Percentiles rank a stretch among this genome's conserved stretches.
phyloP scores from a whole-genome alignment of 2,797 vertebrate species.

The Decapterus maruadsi region DNA sequence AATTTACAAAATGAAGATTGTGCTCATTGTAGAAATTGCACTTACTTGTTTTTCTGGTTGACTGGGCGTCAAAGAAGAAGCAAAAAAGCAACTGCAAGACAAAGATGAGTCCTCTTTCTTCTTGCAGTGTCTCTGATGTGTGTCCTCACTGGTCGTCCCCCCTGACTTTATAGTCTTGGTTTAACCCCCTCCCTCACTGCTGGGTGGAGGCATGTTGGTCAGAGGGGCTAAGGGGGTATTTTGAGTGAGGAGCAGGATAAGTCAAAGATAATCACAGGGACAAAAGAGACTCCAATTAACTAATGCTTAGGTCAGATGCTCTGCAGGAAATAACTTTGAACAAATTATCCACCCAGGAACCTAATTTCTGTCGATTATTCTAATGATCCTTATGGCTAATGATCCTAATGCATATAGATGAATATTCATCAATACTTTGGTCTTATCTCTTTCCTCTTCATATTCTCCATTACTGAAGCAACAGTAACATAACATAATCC shows the following conservation, averaged over 20 bases:
- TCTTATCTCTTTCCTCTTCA: no score
- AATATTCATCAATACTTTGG: no score
- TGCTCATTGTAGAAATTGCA: not conserved
- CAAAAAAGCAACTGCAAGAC: slow-evolving; percentile 38
- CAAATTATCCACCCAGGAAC: no score
- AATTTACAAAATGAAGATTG: not conserved
- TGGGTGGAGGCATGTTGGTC: not conserved
- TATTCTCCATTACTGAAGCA: no score
- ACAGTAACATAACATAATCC: no score
- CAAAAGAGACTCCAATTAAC: not conserved
- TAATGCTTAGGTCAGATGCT: no score
- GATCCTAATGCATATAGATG: no score
- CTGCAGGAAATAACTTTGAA: no score
- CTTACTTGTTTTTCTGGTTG: slow-evolving; percentile 21
- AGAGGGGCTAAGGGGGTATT: slow-evolving; percentile 6
- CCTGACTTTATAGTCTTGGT: slow-evolving; percentile 21
- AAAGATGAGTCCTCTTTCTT: slow-evolving; percentile 46
- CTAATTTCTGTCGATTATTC: no score
- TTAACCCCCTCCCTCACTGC: not conserved
- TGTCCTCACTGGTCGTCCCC: not conserved
- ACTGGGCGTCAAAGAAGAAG: not conserved
- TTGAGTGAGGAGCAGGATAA: not conserved
- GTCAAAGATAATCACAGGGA: not conserved
- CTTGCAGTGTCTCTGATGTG: slow-evolving; percentile 29
- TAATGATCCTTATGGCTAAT: no score